Percentiles rank a stretch among this genome's conserved stretches.
Evolutionary conservation across 1,140 invertebrate species (phyloP).

Genomic region (Monomorium pharaonis): DNA sequence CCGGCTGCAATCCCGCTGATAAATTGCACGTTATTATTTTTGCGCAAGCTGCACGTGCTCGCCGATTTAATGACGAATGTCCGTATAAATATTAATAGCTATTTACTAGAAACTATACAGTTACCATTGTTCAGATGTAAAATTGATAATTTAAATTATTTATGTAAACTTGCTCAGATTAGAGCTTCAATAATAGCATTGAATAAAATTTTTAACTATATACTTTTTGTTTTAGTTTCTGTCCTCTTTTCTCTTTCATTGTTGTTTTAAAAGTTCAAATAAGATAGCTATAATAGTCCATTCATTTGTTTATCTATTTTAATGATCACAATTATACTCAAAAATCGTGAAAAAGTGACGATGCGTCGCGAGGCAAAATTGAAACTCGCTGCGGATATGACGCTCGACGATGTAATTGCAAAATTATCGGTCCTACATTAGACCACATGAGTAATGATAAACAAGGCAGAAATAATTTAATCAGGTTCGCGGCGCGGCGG

Average conservation of each 20-base stretch:
- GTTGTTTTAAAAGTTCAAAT: background rate
- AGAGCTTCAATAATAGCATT: background rate
- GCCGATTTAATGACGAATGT: conserved; percentile 43
- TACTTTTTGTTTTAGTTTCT: background rate
- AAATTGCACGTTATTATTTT: conserved; percentile 71
- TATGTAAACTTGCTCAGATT: background rate
- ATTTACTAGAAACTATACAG: background rate
- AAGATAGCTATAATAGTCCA: background rate
- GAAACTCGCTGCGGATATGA: background rate
- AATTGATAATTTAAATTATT: conserved; percentile 10
- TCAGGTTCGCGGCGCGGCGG: background rate
- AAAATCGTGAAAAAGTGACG: background rate
- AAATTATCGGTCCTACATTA: conserved; percentile 6
- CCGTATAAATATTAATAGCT: conserved; percentile 43
- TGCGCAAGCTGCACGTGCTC: conserved; percentile 49
- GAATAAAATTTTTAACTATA: background rate
- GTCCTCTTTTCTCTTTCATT: background rate
- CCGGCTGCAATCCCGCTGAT: conserved; percentile 63
- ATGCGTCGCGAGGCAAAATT: background rate
- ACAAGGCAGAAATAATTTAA: conserved; percentile 46
- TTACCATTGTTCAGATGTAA: background rate
- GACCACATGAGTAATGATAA: conserved; percentile 23
- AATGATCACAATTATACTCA: background rate
- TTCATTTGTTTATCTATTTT: background rate
- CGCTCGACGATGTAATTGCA: background rate